phyloP scores from a whole-genome alignment of 1,140 invertebrate genomes.

The Dendrolimus kikuchii region DNA sequence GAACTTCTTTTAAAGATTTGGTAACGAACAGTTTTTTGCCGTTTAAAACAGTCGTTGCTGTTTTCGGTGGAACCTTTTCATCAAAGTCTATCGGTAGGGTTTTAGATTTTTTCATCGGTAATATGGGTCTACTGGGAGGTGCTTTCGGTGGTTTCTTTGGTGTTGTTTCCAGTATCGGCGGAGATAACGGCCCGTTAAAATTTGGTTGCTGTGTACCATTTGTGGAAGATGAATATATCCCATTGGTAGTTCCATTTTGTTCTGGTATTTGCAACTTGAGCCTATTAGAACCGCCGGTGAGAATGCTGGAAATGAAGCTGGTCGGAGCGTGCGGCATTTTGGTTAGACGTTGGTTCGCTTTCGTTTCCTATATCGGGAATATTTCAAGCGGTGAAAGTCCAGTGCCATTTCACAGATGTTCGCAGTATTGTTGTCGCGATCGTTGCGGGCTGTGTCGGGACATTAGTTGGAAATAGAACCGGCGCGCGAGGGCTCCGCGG shows the following conservation, averaged over 20 bases:
- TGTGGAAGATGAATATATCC: conserved; percentile 25
- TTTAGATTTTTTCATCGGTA: conserved; percentile 64
- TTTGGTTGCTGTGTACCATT: conserved; percentile 26
- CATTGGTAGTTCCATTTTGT: conserved; percentile 32
- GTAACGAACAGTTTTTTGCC: conserved; percentile 56
- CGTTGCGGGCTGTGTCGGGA: conserved; percentile 50
- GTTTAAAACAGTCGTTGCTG: conserved; percentile 36
- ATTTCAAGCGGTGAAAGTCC: conserved; percentile 49
- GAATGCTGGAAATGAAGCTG: conserved; percentile 16
- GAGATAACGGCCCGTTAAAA: conserved; percentile 47
- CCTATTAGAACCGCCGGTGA: conserved; percentile 23
- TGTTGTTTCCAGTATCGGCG: conserved; percentile 52
- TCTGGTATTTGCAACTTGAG: conserved; percentile 50
- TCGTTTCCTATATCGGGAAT: conserved; percentile 60
- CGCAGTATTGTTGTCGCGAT: conserved; percentile 51
- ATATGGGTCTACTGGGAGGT: conserved; percentile 41
- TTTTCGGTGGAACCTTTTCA: conserved; percentile 46
- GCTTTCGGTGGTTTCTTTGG: conserved; percentile 55
- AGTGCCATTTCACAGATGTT: conserved; percentile 57
- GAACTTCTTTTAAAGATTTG: conserved; percentile 65
- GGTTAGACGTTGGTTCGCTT: conserved; percentile 30
- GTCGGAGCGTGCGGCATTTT: conserved; percentile 42
- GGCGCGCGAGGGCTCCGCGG: conserved; percentile 56
- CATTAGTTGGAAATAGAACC: conserved; percentile 65
- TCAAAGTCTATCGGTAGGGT: conserved; percentile 63